A percentile compares a stretch with the other conserved stretches of the same genome.
Evolutionary conservation across 2,113 vertebrate genomes (phyloP).

Genomic region (Petrocephalus zakoni): DNA sequence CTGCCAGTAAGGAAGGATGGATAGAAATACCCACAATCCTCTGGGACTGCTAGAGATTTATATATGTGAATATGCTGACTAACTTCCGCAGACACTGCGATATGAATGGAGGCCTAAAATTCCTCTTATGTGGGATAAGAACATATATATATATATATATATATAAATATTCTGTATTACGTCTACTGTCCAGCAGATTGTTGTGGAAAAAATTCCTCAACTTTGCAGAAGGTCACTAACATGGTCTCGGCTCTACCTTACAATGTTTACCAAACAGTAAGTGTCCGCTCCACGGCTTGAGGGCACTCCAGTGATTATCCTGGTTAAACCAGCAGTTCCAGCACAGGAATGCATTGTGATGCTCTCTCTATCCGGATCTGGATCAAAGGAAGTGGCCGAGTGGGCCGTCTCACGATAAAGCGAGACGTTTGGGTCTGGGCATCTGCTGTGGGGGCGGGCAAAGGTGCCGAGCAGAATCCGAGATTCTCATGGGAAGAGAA

Average conservation of each 20-base stretch:
- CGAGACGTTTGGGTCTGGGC: not conserved
- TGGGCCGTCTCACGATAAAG: not conserved
- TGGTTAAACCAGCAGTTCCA: not conserved
- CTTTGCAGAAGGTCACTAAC: not conserved
- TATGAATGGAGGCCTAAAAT: not conserved
- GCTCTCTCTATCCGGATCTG: not conserved
- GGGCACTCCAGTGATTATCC: not conserved
- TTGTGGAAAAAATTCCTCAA: not conserved
- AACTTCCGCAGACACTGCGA: not conserved
- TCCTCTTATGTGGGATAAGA: not conserved
- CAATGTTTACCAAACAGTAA: not conserved
- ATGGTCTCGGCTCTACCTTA: not conserved
- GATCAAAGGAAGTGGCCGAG: not conserved
- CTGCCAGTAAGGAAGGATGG: not conserved
- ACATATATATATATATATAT: not conserved
- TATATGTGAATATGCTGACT: not conserved
- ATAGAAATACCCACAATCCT: not conserved
- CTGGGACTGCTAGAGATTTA: not conserved
- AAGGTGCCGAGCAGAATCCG: not conserved
- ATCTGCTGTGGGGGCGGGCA: not conserved
- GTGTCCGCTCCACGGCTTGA: not conserved
- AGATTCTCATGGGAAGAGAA: not conserved
- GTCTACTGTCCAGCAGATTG: not conserved
- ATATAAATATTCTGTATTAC: not conserved
- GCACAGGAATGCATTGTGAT: not conserved